Conservation (phyloP, 2,888 invertebrate genomes). For the Drosophila nr. fundita region DNA sequence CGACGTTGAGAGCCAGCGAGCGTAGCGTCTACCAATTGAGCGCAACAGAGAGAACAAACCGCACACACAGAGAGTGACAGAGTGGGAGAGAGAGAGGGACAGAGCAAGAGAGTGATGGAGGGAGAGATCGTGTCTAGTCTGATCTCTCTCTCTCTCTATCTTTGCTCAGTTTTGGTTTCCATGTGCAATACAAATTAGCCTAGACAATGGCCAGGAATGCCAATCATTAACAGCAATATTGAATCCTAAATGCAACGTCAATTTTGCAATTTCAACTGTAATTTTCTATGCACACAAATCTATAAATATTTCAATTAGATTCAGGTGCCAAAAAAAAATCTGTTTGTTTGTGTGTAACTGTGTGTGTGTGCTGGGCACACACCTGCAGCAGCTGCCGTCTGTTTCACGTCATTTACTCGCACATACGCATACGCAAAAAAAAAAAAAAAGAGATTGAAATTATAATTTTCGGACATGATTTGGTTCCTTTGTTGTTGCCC, state of each 20-base stretch:
- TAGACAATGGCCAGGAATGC: conserved; percentile 62
- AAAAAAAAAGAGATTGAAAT: conserved; percentile 30
- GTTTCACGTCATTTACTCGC: conserved; percentile 55
- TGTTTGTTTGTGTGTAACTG: background rate
- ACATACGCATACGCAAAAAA: conserved; percentile 3
- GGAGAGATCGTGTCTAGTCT: background rate
- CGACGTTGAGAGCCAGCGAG: conserved; percentile 36
- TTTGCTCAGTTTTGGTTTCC: background rate
- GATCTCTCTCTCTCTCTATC: conserved; percentile 1
- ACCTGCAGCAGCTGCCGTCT: conserved; percentile 55
- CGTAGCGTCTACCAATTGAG: conserved; percentile 29
- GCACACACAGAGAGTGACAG: conserved; percentile 6
- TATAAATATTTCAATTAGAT: conserved; percentile 44
- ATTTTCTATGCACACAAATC: conserved; percentile 34
- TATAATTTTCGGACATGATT: conserved; percentile 44
- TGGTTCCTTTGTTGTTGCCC: conserved; percentile 51
- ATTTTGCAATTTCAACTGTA: conserved; percentile 55
- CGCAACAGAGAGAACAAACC: conserved; percentile 17
- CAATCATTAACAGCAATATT: conserved; percentile 68
- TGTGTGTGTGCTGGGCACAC: conserved; percentile 45
- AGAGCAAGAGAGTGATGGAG: background rate
- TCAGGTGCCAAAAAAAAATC: conserved; percentile 62
- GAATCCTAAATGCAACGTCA: conserved; percentile 60
- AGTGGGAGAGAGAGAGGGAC: background rate
- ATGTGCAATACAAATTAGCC: conserved; percentile 25